Percentiles rank a stretch among this genome's conserved stretches.
These are phyloP conservation scores for Lycia hirtaria DNA, from an alignment of 2,888 invertebrate species.

Conservation along the genomic window DNA sequence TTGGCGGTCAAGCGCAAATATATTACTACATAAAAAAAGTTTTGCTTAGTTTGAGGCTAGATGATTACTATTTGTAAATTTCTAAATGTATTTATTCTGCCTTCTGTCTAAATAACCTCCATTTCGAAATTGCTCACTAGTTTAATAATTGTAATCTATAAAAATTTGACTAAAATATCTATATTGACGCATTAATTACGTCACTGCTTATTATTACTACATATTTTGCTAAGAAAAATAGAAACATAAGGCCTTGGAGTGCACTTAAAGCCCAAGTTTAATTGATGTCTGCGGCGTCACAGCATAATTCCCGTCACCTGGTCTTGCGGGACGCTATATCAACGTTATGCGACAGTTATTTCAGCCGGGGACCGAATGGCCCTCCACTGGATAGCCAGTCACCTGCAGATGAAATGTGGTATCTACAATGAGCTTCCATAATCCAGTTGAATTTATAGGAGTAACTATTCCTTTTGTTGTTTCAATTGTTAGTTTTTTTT, in stretches of 20 bases:
- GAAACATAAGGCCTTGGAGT: slow-evolving; percentile 4
- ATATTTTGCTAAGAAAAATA: background rate
- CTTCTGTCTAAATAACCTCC: too few species aligned
- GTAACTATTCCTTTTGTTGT: slow-evolving; percentile 3
- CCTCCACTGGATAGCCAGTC: slow-evolving; percentile 59
- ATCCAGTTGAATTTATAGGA: slow-evolving; percentile 28
- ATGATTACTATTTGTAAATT: too few species aligned
- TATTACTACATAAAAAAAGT: too few species aligned
- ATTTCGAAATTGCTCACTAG: too few species aligned
- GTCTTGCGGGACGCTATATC: slow-evolving; percentile 60
- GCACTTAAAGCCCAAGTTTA: slow-evolving; percentile 30
- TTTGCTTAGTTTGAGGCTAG: too few species aligned
- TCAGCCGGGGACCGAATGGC: slow-evolving; percentile 67
- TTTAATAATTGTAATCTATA: too few species aligned
- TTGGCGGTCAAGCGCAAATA: too few species aligned
- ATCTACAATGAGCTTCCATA: slow-evolving; percentile 42
- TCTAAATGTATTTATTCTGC: too few species aligned
- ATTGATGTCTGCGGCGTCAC: slow-evolving; percentile 41
- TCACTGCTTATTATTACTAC: too few species aligned
- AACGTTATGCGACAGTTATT: slow-evolving; percentile 78
- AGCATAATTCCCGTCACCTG: slow-evolving; percentile 53
- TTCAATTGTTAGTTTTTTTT: slow-evolving; percentile 13
- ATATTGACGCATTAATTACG: too few species aligned
- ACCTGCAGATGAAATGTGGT: slow-evolving; percentile 65
- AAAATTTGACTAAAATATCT: too few species aligned